These are phyloP conservation scores for Alfaro cultratus DNA, from an alignment of 2,797 vertebrate genomes.

Conservation along the genomic window DNA sequence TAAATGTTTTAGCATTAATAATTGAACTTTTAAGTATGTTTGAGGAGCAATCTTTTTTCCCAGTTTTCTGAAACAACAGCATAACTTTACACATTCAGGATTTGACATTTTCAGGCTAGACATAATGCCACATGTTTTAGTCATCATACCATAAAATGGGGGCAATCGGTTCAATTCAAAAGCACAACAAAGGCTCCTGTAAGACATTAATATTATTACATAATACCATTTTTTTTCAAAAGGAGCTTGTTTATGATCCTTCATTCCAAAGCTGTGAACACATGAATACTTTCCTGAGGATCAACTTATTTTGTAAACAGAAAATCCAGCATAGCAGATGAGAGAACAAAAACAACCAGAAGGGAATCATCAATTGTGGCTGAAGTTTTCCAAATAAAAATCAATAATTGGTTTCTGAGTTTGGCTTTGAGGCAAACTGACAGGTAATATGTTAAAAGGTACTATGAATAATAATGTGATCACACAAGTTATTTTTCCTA, in stretches of 20 bases:
- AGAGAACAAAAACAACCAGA: not conserved
- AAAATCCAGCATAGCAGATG: not conserved
- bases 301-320: constrained; percentile 3
- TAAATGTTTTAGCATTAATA: not conserved
- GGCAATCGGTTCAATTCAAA: constrained; percentile 41
- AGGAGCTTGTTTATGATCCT: constrained; percentile 24
- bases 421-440: not conserved
- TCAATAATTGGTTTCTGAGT: not conserved
- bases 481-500: not conserved
- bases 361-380: not conserved
- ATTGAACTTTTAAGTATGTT: not conserved
- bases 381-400: not conserved
- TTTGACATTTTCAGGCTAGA: not conserved
- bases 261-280: constrained; percentile 4
- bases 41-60: not conserved
- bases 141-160: constrained; percentile 19
- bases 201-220: constrained; percentile 50
- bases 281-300: not conserved
- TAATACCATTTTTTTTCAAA: constrained; percentile 3
- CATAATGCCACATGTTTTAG: not conserved
- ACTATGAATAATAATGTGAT: not conserved
- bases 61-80: not conserved
- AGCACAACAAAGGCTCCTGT: constrained; percentile 28
- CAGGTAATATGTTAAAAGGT: not conserved
- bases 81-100: not conserved